phyloP scores from a whole-genome alignment of 2,888 invertebrate species.

The Andrena chrysosceles region DNA sequence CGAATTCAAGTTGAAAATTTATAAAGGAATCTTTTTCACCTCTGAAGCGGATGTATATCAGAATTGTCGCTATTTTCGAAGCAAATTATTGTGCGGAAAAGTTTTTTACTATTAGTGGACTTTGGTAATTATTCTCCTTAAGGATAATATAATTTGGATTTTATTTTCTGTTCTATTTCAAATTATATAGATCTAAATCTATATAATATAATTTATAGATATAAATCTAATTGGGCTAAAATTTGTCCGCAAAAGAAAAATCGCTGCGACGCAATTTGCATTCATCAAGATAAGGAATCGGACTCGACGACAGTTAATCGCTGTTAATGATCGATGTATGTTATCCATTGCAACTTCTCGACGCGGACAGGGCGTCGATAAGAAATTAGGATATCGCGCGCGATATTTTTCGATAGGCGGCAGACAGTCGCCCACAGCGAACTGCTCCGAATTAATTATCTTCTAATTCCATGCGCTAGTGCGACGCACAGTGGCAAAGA shows the following conservation, averaged over 20 bases:
- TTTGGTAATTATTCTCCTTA: too few species aligned
- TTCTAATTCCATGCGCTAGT: neutral
- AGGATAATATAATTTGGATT: too few species aligned
- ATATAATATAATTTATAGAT: too few species aligned
- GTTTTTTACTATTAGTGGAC: too few species aligned
- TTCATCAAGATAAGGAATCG: neutral
- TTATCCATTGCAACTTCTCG: neutral
- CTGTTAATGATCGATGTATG: neutral
- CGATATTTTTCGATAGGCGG: neutral
- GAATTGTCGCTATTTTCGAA: too few species aligned
- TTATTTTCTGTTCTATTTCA: too few species aligned
- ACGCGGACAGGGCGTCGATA: neutral
- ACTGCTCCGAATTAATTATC: neutral
- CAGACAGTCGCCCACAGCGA: neutral
- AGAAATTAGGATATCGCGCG: slow-evolving; percentile 26
- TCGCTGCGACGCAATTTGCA: neutral
- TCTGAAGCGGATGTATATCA: too few species aligned
- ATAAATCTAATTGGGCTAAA: neutral
- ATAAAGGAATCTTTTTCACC: too few species aligned
- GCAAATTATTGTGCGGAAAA: too few species aligned
- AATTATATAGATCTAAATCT: too few species aligned
- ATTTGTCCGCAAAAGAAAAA: neutral
- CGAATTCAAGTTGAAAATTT: too few species aligned
- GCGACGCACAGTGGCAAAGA: neutral
- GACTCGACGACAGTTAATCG: neutral